Evolutionary conservation across 2,888 invertebrate species (phyloP).

Genomic region (Heteromyza rotundicornis): DNA sequence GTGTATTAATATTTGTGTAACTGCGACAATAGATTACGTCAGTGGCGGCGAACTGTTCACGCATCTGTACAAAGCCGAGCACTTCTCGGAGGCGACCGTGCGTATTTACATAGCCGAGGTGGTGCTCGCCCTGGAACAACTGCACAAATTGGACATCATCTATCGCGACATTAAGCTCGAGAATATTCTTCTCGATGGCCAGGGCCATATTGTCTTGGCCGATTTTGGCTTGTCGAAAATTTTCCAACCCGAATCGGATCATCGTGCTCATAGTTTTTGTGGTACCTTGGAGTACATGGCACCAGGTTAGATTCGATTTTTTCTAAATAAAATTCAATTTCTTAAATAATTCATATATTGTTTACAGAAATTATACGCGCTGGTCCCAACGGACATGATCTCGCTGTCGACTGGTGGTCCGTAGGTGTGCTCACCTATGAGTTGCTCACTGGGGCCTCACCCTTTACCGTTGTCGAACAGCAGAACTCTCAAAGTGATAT

Average conservation of each 20-base stretch:
- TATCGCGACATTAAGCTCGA: conserved; percentile 98
- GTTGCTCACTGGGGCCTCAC: conserved; percentile 93
- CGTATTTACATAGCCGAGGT: conserved; percentile 95
- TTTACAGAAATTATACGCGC: conserved; percentile 73
- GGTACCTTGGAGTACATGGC: conserved; percentile 99
- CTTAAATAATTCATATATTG: background rate
- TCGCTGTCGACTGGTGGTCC: conserved; percentile 99
- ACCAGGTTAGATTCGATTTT: conserved; percentile 65
- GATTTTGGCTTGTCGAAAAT: conserved; percentile 98
- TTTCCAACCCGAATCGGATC: conserved; percentile 70
- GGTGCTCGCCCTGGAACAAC: conserved; percentile 90
- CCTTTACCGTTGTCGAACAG: conserved; percentile 95
- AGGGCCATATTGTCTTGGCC: conserved; percentile 94
- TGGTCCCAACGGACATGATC: conserved; percentile 90
- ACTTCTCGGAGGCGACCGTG: conserved; percentile 89
- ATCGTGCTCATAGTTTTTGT: conserved; percentile 94
- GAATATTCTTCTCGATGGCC: conserved; percentile 91
- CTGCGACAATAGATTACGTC: conserved; percentile 92
- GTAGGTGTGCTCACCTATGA: conserved; percentile 96
- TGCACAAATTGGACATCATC: conserved; percentile 96
- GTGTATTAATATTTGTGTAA: conserved; percentile 9
- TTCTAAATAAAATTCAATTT: background rate
- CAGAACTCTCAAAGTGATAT: conserved; percentile 94
- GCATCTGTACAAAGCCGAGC: conserved; percentile 92
- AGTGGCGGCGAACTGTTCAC: conserved; percentile 97